Evolutionary conservation across 2,888 invertebrate genomes (phyloP), one percentile per base, ranked within the genome.

Genomic region (Aquatica leii): DNA sequence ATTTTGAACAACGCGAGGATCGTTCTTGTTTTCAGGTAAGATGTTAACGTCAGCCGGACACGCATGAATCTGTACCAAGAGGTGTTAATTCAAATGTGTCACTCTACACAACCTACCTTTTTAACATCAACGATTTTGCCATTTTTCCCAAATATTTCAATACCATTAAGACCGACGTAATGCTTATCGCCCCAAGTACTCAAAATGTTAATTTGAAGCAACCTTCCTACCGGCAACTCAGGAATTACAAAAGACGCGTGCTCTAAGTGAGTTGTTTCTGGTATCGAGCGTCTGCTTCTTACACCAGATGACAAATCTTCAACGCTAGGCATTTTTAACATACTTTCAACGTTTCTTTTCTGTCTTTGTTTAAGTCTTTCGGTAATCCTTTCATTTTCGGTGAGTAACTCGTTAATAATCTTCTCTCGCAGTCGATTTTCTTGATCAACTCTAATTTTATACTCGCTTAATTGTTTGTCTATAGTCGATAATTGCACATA

Each of bases 131-230:
- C 86, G 31, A 83, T 81, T 66, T 86, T 82, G 8, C 92, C 93
- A 52, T 83, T 82, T 12, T 82, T 81, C 65, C 88, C 87, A 76
- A 91, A 93, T 65, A 93, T 80, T 78, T 93, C 92, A 55, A 93
- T 85, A 1, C 92, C 93, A 76, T 92, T 93, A 57, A 93, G 79
- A 0, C 93, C 93, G 11, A 93, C 89, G 71, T 90, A 88, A 79
- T 91, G 88, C 70, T 87, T 87, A 77, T 93, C 93, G 6, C 93
- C 93, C 93, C 93, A 93, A 24, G 92, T 91, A 14, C 85, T 86
- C 59, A 86, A 81, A 68, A 93, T 90, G 77, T 89, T 88, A 56
- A 93, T 82, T 67, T 86, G 85, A 72, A 93, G 76, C 57, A 85
- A 79, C 72, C 84, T 82, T n/a, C 93, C 93, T 66, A 81, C 81